phyloP scores from a whole-genome alignment of 2,113 vertebrate genomes.

The Plestiodon gilberti region DNA sequence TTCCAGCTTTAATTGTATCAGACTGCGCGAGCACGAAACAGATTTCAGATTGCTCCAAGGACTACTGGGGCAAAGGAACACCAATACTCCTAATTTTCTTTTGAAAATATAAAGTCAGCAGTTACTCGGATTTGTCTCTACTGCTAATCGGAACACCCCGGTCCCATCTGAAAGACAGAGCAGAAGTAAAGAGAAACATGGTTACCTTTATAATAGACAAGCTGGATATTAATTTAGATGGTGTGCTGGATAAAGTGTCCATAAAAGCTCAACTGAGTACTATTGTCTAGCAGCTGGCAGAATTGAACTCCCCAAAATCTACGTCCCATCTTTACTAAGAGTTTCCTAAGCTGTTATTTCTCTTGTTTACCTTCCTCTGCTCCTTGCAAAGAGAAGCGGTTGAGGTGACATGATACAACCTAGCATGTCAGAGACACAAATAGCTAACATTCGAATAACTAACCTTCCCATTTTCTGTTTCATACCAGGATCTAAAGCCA shows the following conservation, averaged over 20 bases:
- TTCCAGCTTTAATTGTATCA: not conserved
- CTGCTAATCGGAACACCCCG: not conserved
- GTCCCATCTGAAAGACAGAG: not conserved
- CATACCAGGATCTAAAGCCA: not conserved
- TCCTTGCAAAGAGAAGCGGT: not conserved
- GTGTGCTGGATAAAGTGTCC: not conserved
- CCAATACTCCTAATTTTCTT: too few species aligned
- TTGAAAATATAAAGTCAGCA: not conserved
- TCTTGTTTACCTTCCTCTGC: not conserved
- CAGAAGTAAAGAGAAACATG: not conserved
- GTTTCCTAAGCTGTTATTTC: not conserved
- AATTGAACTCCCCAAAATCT: not conserved
- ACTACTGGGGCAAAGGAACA: not conserved
- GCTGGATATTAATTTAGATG: not conserved
- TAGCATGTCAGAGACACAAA: not conserved
- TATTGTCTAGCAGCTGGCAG: too few species aligned
- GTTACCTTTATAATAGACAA: not conserved
- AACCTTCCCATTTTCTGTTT: not conserved
- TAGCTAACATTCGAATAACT: not conserved
- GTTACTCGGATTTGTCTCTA: not conserved
- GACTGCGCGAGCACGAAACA: not conserved
- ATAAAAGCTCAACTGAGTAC: too few species aligned
- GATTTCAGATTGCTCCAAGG: not conserved
- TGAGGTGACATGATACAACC: not conserved
- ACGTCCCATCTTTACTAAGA: not conserved